Evolutionary conservation across 1,140 invertebrate genomes (phyloP).

Genomic region (Campoletis sonorensis): DNA sequence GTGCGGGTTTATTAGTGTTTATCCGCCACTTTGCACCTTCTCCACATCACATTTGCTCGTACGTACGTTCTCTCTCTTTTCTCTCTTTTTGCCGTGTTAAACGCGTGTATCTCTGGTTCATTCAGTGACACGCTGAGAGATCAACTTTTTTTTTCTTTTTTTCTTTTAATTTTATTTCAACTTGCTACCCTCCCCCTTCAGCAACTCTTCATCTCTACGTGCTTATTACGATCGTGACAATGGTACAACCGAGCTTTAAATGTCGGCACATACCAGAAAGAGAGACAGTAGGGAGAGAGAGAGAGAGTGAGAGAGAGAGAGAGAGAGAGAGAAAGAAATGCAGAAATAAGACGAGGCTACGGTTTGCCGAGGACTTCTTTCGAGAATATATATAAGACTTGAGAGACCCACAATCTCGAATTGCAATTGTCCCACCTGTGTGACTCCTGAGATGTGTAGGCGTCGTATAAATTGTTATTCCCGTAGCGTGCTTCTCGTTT

Average conservation of each 20-base stretch:
- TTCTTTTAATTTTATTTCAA: conserved; percentile 46
- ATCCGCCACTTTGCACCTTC: conserved; percentile 54
- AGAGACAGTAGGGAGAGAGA: conserved; percentile 2
- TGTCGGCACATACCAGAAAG: conserved; percentile 2
- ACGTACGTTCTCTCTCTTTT: background rate
- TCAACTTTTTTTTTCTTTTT: background rate
- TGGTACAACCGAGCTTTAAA: conserved; percentile 29
- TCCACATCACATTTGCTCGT: conserved; percentile 11
- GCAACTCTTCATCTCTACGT: conserved; percentile 1
- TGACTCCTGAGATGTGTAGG: background rate
- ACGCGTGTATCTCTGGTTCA: background rate
- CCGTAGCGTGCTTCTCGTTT: background rate
- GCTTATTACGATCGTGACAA: conserved; percentile 28
- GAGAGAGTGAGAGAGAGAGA: conserved; percentile 8
- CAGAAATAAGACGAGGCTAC: background rate
- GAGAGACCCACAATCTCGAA: conserved; percentile 26
- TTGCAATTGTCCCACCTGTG: conserved; percentile 32
- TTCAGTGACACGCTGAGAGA: conserved; percentile 11
- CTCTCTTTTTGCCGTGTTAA: background rate
- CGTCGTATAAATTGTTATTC: conserved; percentile 28
- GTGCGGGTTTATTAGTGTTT: conserved; percentile 53
- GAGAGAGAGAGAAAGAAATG: background rate
- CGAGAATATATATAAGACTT: conserved; percentile 3
- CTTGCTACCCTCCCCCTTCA: background rate
- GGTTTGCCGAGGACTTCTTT: conserved; percentile 1